Conservation (phyloP, 2,888 invertebrate species). For the Leptopilina myrica region DNA sequence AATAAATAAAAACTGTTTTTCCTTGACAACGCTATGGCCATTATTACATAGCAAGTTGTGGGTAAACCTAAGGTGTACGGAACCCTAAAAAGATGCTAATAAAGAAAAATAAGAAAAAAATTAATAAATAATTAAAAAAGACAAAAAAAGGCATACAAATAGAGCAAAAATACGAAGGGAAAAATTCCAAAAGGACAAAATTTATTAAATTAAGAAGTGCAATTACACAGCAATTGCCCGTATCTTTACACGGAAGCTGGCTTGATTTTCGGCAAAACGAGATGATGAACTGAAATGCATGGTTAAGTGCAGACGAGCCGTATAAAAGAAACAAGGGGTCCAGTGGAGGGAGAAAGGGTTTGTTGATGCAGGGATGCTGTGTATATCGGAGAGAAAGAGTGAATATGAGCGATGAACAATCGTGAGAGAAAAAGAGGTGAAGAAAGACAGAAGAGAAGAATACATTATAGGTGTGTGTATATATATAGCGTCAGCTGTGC, state of each 20-base stretch:
- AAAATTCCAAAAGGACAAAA: neutral
- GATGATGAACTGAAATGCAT: slow-evolving; percentile 58
- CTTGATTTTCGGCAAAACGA: slow-evolving; percentile 31
- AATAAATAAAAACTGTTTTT: no score
- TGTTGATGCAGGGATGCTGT: slow-evolving; percentile 40
- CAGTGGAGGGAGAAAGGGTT: neutral
- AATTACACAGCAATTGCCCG: slow-evolving; percentile 26
- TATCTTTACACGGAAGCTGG: slow-evolving; percentile 9
- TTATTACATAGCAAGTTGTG: no score
- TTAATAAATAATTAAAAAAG: no score
- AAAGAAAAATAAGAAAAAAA: no score
- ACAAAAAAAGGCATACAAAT: no score
- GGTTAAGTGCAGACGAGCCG: slow-evolving; percentile 56
- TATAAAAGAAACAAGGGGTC: slow-evolving; percentile 44
- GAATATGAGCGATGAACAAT: slow-evolving; percentile 59
- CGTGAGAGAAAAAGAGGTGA: slow-evolving; percentile 43
- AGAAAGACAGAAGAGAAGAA: slow-evolving; percentile 61
- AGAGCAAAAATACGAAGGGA: no score
- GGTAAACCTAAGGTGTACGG: no score
- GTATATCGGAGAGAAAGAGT: slow-evolving; percentile 55
- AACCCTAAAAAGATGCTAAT: no score
- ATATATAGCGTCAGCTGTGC: slow-evolving; percentile 70
- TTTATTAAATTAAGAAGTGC: slow-evolving; percentile 13
- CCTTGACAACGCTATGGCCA: no score
- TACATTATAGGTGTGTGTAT: slow-evolving; percentile 60